Evolutionary conservation across 2,113 vertebrate genomes (phyloP).

Genomic region (Serranochromis macrocephalus): DNA sequence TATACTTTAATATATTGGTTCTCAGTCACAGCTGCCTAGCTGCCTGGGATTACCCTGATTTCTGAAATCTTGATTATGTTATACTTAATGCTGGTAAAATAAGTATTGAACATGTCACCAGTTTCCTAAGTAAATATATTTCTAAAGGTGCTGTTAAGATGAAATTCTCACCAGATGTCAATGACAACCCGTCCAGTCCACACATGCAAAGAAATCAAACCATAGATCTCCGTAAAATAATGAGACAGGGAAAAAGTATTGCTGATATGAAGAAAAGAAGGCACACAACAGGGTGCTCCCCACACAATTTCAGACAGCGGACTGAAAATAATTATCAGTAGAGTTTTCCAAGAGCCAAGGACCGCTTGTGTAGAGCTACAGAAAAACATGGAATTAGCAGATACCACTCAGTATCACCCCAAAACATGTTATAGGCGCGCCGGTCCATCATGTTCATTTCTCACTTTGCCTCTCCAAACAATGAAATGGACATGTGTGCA

Average conservation of each 20-base stretch:
- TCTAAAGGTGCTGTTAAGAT: neutral
- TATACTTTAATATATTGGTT: neutral
- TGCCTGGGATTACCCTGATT: neutral
- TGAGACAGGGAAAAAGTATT: neutral
- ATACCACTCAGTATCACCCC: neutral
- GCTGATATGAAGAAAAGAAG: neutral
- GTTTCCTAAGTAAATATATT: neutral
- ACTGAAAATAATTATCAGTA: neutral
- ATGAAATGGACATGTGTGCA: neutral
- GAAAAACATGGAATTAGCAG: neutral
- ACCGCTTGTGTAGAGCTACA: neutral
- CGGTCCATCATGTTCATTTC: neutral
- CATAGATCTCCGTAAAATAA: neutral
- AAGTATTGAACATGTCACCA: neutral
- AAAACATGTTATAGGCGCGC: accelerated
- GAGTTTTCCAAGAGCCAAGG: neutral
- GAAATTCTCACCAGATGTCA: neutral
- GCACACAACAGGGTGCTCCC: neutral
- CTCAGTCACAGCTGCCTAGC: neutral
- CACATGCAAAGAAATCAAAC: neutral
- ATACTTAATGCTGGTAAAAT: neutral
- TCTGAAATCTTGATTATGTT: neutral
- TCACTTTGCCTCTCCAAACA: neutral
- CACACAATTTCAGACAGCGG: neutral
- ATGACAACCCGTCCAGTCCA: neutral